Evolutionary conservation across 2,113 vertebrate genomes (phyloP).

Genomic region (Cavia porcellus): DNA sequence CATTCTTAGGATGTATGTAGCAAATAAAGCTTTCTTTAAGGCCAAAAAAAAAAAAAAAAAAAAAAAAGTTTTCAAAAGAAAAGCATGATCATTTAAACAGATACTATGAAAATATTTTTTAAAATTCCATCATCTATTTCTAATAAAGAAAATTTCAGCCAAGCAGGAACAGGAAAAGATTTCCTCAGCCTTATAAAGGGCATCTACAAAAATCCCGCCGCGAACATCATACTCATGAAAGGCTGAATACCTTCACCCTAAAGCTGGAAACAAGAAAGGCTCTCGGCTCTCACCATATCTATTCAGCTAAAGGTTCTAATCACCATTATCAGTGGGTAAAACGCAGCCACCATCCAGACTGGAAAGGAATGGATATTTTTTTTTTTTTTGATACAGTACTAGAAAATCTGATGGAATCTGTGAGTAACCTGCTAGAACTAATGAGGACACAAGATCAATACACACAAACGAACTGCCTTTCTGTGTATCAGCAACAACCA

Average conservation of each 20-base stretch:
- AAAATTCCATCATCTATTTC: background rate
- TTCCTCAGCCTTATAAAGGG: background rate
- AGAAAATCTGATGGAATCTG: background rate
- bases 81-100: background rate
- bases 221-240: background rate
- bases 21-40: conserved; percentile 92
- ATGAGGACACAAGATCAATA: background rate
- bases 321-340: background rate
- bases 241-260: background rate
- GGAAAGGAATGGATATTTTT: background rate
- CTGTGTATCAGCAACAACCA: background rate
- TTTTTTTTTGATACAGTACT: background rate
- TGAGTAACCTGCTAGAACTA: background rate
- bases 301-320: background rate
- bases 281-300: background rate
- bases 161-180: background rate
- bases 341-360: background rate
- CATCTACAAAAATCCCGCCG: background rate
- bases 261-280: background rate
- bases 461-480: background rate
- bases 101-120: background rate
- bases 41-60: background rate
- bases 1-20: conserved; percentile 87
- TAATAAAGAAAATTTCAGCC: background rate
- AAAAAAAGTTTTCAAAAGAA: background rate